Base-by-base conservation (phyloP, 2,113 vertebrate genomes). In the Rhodinocichla rosea region DNA sequence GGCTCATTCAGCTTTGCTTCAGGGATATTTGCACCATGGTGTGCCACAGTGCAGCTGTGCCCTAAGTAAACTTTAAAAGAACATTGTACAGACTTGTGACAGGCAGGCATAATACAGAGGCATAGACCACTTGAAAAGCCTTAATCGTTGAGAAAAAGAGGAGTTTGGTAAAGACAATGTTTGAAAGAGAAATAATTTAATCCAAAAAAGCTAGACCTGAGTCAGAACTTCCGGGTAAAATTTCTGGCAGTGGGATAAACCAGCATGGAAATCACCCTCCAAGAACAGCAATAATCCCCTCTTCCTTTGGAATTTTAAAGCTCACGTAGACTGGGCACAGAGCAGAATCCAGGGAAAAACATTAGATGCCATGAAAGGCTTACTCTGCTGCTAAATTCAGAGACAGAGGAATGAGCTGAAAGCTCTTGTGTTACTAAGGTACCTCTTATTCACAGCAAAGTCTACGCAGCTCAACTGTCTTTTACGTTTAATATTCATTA, bases 151-250 rank as follows among this genome's bases (percentile, higher is more conserved):
- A 69, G 65, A 79, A 88, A 82, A 87, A 68, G 33, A 75, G 55
- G 62, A 85, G 40, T 42, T 93, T 79, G n/a, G 71, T 93, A 62
- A 83, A 55, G 55, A 44, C n/a, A 69, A 13, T 21, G 6, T 53
- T 80, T 86, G 67, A 83, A 92, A 94, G 50, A 79, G 28, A 94
- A 95, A 77, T 69, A 69, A 76, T 88, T 95, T 93, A 85, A 80
- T 71, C 50, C 8, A 56, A 67, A 96, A 95, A 92, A 64, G 18
- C n/a, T 60, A 92, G 80, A 92, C 39, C 62, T 78, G 91, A 80
- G 37, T 82, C 27, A 64, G 77, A 91, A 89, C 8, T 37, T 80
- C 55, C 0, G 0, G 82, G 53, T 67, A 82, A 78, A 82, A 35
- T 68, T 84, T 82, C 83, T 91, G 74, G 16, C 40, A 45, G 45